phyloP scores from a whole-genome alignment of 2,113 vertebrate genomes.

The Poeciliopsis occidentalis region DNA sequence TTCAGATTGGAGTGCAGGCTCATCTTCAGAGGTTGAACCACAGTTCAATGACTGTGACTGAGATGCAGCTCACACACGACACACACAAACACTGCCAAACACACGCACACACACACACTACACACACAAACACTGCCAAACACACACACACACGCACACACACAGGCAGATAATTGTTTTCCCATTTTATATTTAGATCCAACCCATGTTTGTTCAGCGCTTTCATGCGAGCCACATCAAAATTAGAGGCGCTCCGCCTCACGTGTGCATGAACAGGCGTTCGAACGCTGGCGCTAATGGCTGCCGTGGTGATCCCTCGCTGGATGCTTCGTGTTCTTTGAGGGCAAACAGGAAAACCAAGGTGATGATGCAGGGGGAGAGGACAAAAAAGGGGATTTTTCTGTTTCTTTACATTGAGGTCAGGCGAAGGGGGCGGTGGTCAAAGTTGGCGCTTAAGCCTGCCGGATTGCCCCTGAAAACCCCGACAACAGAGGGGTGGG shows the following conservation, averaged over 20 bases:
- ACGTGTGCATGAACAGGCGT: constrained; percentile 41
- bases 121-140: neutral
- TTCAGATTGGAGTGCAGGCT: too few species aligned
- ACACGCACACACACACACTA: neutral
- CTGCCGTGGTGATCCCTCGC: constrained; percentile 18
- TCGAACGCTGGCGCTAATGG: constrained; percentile 51
- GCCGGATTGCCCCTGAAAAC: constrained; percentile 25
- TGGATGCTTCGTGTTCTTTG: constrained; percentile 11
- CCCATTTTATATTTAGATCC: neutral
- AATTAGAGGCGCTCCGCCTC: constrained; percentile 36
- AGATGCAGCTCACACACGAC: constrained; percentile 17
- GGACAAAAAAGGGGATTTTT: constrained; percentile 5
- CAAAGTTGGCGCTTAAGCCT: constrained; percentile 13
- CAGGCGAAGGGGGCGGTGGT: neutral
- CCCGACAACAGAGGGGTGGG: constrained; percentile 20
- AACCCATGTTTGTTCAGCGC: constrained; percentile 34
- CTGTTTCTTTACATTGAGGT: constrained; percentile 1
- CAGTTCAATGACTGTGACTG: constrained; percentile 6
- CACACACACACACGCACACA: neutral
- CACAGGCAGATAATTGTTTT: neutral
- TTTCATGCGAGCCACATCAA: constrained; percentile 14
- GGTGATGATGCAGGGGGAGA: constrained; percentile 34
- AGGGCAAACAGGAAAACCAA: constrained; percentile 22
- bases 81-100: neutral
- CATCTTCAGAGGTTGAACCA: constrained; percentile 16